Conservation (phyloP, 2,797 vertebrate species). For the Hyperoplus immaculatus region DNA sequence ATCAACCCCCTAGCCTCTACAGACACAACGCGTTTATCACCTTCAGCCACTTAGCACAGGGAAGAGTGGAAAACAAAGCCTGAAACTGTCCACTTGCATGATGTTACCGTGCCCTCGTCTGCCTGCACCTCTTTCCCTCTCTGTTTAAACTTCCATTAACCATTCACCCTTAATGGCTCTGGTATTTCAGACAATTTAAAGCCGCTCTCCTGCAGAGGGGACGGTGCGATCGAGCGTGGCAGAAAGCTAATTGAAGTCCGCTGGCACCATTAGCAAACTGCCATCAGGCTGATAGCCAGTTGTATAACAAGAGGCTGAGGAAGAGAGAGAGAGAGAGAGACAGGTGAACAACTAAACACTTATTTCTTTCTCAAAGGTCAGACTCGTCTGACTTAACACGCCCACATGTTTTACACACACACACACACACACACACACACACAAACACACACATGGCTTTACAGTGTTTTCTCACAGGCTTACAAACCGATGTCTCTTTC, state of each 20-base stretch:
- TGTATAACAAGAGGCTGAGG: conserved; percentile 68
- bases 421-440: conserved; percentile 15
- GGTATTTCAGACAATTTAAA: conserved; percentile 81
- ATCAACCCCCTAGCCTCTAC: neutral
- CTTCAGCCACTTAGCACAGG: conserved; percentile 22
- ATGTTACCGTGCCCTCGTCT: conserved; percentile 15
- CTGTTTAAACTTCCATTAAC: conserved; percentile 76
- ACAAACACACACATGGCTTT: neutral
- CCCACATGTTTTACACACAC: neutral
- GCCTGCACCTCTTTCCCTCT: conserved; percentile 34
- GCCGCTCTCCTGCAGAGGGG: conserved; percentile 63
- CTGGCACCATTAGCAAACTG: conserved; percentile 83
- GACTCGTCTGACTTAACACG: conserved; percentile 36
- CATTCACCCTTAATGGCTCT: conserved; percentile 74
- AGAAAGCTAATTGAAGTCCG: conserved; percentile 81
- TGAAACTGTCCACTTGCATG: conserved; percentile 23
- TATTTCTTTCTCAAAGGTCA: conserved; percentile 55
- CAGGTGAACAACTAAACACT: conserved; percentile 46
- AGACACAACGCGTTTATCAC: conserved; percentile 41
- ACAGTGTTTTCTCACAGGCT: neutral
- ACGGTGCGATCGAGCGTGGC: conserved; percentile 66
- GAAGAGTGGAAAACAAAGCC: conserved; percentile 33
- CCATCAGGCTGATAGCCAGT: conserved; percentile 73
- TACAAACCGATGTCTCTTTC: neutral
- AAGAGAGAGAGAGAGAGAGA: conserved; percentile 30